Base-by-base conservation (phyloP, 2,797 vertebrate genomes). In the Poeciliopsis presidionis region DNA sequence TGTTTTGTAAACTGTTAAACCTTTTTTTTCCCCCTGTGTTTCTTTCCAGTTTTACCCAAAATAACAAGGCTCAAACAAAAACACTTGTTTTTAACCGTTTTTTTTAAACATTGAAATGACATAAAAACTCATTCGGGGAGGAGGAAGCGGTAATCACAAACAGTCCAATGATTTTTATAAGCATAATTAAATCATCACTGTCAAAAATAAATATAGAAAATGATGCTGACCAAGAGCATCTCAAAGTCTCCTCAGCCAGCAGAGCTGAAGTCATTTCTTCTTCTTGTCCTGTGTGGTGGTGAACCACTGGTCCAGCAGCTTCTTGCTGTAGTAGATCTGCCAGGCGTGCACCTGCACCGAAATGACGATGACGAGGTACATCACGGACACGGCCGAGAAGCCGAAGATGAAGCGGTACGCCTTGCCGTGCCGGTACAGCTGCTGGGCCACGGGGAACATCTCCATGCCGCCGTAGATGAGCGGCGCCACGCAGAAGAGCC, bases 311-410 rank as follows among this genome's bases (percentile, higher is more conserved):
- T 98, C 98, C 90, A 99, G 95, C 45, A 99, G 96, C 93, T 97
- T 97, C 95, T 99, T 99, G 94, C 98, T 98, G 93, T 99, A 99
- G 94, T 99, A 99, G 80, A 99, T 96, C 89, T 99, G 98, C 98
- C 97, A 99, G 91, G 91, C 97, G 1, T 99, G 98, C 75, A 99
- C 96, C 91, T 99, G 98, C 71, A 98, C 96, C 0, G 96, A 95
- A 11, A 98, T 93, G 71, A 98, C 94, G 78, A 99, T 95, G 75
- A 98, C 94, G 88, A 99, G 95, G 92, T 98, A 99, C 96, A 99
- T 96, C 87, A 99, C 95, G 0, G 97, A 95, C 69, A 99, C 97
- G 0, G 98, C 98, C 0, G 97, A 97, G 89, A 98, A 97, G 82
- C 97, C 97, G 0, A 99, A 98, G 89, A 99, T 97, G 94, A 98